These are phyloP conservation scores for Calameuta pallipes DNA, from an alignment of 2,888 invertebrate species.

Conservation along the genomic window DNA sequence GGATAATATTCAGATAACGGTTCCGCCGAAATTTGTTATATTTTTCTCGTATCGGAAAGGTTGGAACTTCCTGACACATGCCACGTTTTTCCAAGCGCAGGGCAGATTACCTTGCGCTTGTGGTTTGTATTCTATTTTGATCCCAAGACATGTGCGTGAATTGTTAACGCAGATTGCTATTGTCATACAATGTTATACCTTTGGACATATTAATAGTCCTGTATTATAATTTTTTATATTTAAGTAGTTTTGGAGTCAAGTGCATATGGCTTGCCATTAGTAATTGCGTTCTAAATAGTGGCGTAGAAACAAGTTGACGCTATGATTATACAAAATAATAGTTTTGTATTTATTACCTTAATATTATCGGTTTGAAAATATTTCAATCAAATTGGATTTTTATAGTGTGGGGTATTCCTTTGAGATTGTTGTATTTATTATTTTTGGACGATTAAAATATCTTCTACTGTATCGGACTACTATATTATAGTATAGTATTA, in stretches of 20 bases:
- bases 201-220: neutral
- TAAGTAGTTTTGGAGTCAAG: neutral
- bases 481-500: neutral
- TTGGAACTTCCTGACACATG: conserved; percentile 27
- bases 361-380: neutral
- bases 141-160: neutral
- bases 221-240: neutral
- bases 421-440: neutral
- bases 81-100: conserved; percentile 22
- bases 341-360: neutral
- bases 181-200: neutral
- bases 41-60: conserved; percentile 7
- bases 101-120: neutral
- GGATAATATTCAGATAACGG: conserved; percentile 16
- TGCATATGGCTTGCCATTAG: neutral
- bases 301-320: neutral
- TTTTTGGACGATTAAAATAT: neutral
- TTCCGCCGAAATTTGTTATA: conserved; percentile 3
- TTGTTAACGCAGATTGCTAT: neutral
- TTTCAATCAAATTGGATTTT: neutral
- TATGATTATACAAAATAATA: neutral
- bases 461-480: neutral
- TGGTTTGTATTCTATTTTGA: neutral
- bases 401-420: neutral
- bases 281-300: neutral